Evolutionary conservation across 2,888 invertebrate genomes (phyloP), one percentile per base, ranked within the genome.

Genomic region (Panzeria rudis): DNA sequence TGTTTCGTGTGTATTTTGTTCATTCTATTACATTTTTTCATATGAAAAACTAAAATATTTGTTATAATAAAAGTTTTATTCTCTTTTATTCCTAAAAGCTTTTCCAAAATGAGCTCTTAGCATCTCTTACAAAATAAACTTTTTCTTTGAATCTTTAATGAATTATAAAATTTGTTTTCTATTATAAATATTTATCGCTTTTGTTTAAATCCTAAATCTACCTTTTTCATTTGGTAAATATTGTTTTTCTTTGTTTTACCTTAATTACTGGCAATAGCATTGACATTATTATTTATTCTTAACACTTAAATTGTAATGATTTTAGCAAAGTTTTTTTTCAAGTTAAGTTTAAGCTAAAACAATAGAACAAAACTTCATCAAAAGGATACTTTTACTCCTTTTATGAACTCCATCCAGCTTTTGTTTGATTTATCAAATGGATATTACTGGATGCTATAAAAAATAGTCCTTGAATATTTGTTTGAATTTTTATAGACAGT

Each of bases 231-330:
- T 66, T 35, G 13, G 47, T 68, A 68, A 59, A 77, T 50, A 77
- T 59, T 47, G 52, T 13, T 52, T 29, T 38, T 29, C 11, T 17
- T 47, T 61, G 41, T 68, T 69, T 32, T 35, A 23, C 41, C 41
- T 69, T 79, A 83, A 75, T 83, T 83, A 79, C 32, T 64, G 64
- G 56, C 69, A 54, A 47, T 73, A 83, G 73, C 56, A 79, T 83
- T 83, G 69, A 73, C 54, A 73, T 78, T 54, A n/a, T 68, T 47
- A n/a, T 68, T 72, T 47, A 44, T 54, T 52, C 17, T 62, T 52
- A 44, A 50, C 69, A 78, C 64, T 77, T 20, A 38, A 29, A 11
- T 52, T 54, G 25, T 52, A 52, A 54, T 29, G 35, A 44, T 29
- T 78, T 61, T 4, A 17, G 2, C 32, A 62, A 71, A 41, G 15